Conservation (phyloP, 2,888 invertebrate species). For the Vandiemenella viatica region DNA sequence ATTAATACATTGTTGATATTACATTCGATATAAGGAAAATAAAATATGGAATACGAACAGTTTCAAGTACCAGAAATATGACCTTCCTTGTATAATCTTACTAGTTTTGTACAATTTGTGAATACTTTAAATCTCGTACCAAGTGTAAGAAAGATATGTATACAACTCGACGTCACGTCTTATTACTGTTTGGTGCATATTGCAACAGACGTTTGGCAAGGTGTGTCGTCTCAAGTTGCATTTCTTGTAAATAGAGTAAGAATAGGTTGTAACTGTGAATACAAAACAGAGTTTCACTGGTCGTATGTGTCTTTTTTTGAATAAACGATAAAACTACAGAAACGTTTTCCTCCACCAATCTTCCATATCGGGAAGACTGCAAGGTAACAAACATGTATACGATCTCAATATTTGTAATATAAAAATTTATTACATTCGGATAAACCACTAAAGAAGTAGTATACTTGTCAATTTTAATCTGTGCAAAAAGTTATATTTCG, state of each 20-base stretch:
- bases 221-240: background rate
- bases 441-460: slow-evolving; percentile 8
- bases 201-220: background rate
- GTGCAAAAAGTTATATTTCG: slow-evolving; percentile 1
- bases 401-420: slow-evolving; percentile 11
- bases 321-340: background rate
- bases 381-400: slow-evolving; percentile 11
- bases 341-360: background rate
- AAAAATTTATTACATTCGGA: slow-evolving; percentile 6
- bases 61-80: background rate
- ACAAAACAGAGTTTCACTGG: background rate
- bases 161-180: background rate
- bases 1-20: slow-evolving; percentile 12
- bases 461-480: slow-evolving; percentile 4
- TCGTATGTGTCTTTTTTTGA: slow-evolving; percentile 1
- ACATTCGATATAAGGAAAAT: slow-evolving; percentile 1
- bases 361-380: background rate
- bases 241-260: background rate
- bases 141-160: background rate
- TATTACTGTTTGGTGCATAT: too few species aligned
- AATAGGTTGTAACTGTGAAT: background rate
- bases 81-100: slow-evolving; percentile 1
- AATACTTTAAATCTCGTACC: background rate
- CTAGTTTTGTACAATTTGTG: slow-evolving; percentile 18
- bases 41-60: background rate